These are phyloP conservation scores for Mesembrinibis cayennensis DNA, from an alignment of 2,113 vertebrate genomes.

Conservation along the genomic window DNA sequence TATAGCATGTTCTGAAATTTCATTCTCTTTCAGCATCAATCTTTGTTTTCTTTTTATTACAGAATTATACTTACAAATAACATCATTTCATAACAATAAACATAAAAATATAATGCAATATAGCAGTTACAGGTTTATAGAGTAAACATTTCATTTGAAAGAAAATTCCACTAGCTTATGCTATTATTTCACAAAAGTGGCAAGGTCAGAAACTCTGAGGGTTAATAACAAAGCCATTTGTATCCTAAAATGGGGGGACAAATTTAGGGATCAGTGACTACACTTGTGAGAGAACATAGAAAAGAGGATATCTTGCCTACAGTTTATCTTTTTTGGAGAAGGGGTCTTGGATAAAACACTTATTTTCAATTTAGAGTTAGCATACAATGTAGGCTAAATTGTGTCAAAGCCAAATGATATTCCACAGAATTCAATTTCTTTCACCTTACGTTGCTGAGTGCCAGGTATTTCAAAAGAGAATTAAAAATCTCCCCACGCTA, in stretches of 20 bases:
- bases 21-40: constrained; percentile 68
- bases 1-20: constrained; percentile 65
- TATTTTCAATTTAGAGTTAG: neutral
- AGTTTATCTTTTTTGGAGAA: neutral
- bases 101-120: constrained; percentile 57
- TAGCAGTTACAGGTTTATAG: constrained; percentile 55
- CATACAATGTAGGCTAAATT: neutral
- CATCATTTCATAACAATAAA: constrained; percentile 49
- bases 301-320: neutral
- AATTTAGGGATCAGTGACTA: neutral
- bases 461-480: constrained; percentile 8
- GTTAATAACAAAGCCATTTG: constrained; percentile 20
- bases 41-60: constrained; percentile 65
- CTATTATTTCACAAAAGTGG: constrained; percentile 28
- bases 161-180: constrained; percentile 39
- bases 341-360: neutral
- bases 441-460: neutral
- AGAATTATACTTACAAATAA: constrained; percentile 70
- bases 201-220: constrained; percentile 29
- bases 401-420: constrained; percentile 17
- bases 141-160: constrained; percentile 65
- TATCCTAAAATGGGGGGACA: neutral
- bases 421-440: constrained; percentile 17
- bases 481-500: neutral
- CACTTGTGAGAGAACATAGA: neutral